These are phyloP conservation scores for Cotesia congregata DNA, from an alignment of 2,888 invertebrate species.

Conservation along the genomic window DNA sequence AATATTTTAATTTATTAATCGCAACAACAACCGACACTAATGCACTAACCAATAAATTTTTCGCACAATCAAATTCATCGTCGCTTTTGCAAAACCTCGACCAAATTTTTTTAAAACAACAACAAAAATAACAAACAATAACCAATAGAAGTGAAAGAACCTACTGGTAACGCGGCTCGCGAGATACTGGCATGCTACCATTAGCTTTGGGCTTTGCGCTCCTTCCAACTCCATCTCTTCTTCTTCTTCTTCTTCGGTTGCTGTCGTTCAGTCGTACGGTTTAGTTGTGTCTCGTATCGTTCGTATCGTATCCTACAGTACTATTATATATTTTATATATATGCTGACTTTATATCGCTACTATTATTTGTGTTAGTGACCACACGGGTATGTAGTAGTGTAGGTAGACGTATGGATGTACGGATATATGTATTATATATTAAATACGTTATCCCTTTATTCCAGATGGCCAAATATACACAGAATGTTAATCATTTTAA, in stretches of 20 bases:
- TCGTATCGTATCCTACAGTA: slow-evolving; percentile 3
- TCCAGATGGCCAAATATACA: slow-evolving; percentile 23
- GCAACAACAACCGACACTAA: not conserved
- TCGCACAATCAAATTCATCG: not conserved
- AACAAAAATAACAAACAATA: slow-evolving; percentile 7
- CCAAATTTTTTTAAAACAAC: not conserved
- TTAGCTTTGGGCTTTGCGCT: slow-evolving; percentile 63
- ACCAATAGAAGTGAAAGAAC: slow-evolving; percentile 47
- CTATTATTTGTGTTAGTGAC: not conserved
- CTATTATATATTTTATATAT: slow-evolving; percentile 8
- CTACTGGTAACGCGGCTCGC: slow-evolving; percentile 63
- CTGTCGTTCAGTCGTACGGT: slow-evolving; percentile 37
- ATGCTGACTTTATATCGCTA: not conserved
- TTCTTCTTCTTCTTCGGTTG: slow-evolving; percentile 53
- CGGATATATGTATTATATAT: too few relatives aligned
- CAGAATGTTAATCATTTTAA: slow-evolving; percentile 48
- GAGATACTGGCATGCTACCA: slow-evolving; percentile 67
- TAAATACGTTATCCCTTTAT: slow-evolving; percentile 24
- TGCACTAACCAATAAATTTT: not conserved
- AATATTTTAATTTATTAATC: slow-evolving; percentile 28
- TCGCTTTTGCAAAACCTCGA: not conserved
- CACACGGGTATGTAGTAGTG: not conserved
- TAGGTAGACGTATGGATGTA: not conserved
- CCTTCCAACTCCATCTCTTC: slow-evolving; percentile 50
- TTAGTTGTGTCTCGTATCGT: not conserved